These are phyloP conservation scores for Choristoneura rosaceana DNA, from an alignment of 2,888 invertebrate genomes.

Conservation along the genomic window DNA sequence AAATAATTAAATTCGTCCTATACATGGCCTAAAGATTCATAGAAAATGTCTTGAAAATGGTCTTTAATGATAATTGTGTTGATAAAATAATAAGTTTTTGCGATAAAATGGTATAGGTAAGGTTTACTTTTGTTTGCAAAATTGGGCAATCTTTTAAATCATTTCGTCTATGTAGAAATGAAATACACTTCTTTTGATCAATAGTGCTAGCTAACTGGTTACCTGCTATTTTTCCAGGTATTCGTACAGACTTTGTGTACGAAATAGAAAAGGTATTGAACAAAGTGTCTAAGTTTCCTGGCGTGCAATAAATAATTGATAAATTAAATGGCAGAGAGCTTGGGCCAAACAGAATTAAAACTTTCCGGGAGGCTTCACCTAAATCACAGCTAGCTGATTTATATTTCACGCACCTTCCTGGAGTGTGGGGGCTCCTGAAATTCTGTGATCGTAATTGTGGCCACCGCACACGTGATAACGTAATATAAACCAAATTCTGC, in stretches of 20 bases:
- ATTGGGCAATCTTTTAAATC: too few relatives aligned
- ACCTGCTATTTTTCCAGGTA: not conserved
- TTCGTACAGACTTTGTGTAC: not conserved
- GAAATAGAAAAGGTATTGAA: slow-evolving; percentile 71
- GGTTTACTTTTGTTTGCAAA: too few relatives aligned
- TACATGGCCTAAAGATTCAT: too few relatives aligned
- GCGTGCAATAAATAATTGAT: slow-evolving; percentile 76
- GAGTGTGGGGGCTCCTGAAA: slow-evolving; percentile 45
- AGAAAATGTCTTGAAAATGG: too few relatives aligned
- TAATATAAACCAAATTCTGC: too few relatives aligned
- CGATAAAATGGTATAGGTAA: too few relatives aligned
- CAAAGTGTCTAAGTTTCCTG: slow-evolving; percentile 67
- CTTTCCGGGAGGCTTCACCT: slow-evolving; percentile 74
- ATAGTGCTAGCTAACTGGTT: too few relatives aligned
- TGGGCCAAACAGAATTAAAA: slow-evolving; percentile 77
- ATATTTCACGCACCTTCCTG: slow-evolving; percentile 77
- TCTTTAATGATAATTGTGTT: too few relatives aligned
- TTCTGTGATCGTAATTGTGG: slow-evolving; percentile 31
- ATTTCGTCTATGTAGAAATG: not conserved
- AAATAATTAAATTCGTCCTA: too few relatives aligned
- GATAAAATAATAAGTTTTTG: too few relatives aligned
- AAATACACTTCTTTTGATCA: not conserved
- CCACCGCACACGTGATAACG: slow-evolving; percentile 6
- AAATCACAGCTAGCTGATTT: slow-evolving; percentile 78
- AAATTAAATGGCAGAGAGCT: slow-evolving; percentile 70